Percentiles rank a stretch among this genome's conserved stretches.
These are phyloP conservation scores for Panzeria rudis DNA, from an alignment of 2,888 invertebrate species.

Conservation along the genomic window DNA sequence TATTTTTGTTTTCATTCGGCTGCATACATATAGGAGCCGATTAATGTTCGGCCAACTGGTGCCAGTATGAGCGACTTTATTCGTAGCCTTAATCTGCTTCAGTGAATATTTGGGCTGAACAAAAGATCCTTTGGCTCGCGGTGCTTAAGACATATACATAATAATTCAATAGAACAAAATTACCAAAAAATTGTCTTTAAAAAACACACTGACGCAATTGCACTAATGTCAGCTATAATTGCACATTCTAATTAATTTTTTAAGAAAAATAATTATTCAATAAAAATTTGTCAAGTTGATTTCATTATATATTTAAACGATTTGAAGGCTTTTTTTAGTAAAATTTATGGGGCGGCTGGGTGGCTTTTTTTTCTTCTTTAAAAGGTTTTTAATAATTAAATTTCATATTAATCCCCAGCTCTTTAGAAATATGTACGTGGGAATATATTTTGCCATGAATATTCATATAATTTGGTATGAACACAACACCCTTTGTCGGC, in stretches of 20 bases:
- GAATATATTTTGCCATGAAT: slow-evolving; percentile 1
- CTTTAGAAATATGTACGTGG: not conserved
- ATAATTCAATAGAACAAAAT: too few species aligned
- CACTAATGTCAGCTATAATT: not conserved
- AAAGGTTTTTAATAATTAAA: not conserved
- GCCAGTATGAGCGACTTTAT: too few species aligned
- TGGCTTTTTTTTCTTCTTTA: not conserved
- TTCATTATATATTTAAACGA: not conserved
- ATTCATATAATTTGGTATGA: not conserved
- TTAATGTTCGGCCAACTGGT: too few species aligned
- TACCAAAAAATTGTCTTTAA: too few species aligned
- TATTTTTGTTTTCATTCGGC: too few species aligned
- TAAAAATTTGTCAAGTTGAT: not conserved
- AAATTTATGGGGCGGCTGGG: not conserved
- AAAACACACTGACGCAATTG: not conserved
- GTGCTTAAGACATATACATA: too few species aligned
- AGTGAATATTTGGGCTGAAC: too few species aligned
- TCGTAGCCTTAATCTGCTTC: too few species aligned
- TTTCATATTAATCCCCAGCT: not conserved
- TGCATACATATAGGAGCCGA: too few species aligned
- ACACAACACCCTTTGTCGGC: not conserved
- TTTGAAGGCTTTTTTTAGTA: not conserved
- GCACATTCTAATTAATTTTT: not conserved
- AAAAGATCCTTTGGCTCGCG: too few species aligned
- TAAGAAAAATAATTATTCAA: not conserved